These are phyloP conservation scores for Byasa hedistus DNA, from an alignment of 2,888 invertebrate genomes.

Conservation along the genomic window DNA sequence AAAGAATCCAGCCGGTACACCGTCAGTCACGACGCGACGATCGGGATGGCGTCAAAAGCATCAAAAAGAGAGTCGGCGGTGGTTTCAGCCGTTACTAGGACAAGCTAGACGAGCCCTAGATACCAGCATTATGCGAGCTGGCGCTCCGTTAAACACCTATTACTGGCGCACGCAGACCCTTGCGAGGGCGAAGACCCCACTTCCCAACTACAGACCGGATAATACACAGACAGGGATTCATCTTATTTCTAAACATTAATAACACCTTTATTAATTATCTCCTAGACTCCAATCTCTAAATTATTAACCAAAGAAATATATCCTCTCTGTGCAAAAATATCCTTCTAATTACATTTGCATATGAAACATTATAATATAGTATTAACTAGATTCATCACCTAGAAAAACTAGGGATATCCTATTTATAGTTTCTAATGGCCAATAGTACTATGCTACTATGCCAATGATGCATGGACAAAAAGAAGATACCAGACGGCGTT, in stretches of 20 bases:
- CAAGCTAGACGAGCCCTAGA: conserved; percentile 35
- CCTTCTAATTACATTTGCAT: too few species aligned
- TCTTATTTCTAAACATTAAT: background rate
- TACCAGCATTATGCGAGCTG: conserved; percentile 52
- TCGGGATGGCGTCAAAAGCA: conserved; percentile 26
- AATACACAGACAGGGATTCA: conserved; percentile 33
- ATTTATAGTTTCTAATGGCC: too few species aligned
- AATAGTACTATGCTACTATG: too few species aligned
- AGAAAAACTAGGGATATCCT: too few species aligned
- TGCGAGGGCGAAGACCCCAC: conserved; percentile 47
- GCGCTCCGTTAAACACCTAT: conserved; percentile 58
- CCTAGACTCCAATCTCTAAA: too few species aligned
- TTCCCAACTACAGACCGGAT: conserved; percentile 31
- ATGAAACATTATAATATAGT: too few species aligned
- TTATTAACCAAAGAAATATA: too few species aligned
- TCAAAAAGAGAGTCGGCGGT: conserved; percentile 13
- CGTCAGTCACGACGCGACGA: background rate
- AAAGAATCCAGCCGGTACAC: conserved; percentile 12
- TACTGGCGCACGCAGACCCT: conserved; percentile 54
- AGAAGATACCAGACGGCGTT: too few species aligned
- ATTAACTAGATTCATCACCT: too few species aligned
- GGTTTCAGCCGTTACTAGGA: conserved; percentile 35
- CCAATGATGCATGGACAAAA: too few species aligned
- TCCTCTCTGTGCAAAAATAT: too few species aligned
- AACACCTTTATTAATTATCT: background rate